Percentiles rank a stretch among this genome's conserved stretches.
These are phyloP conservation scores for Orthosia incerta DNA, from an alignment of 2,888 invertebrate species.

Conservation along the genomic window DNA sequence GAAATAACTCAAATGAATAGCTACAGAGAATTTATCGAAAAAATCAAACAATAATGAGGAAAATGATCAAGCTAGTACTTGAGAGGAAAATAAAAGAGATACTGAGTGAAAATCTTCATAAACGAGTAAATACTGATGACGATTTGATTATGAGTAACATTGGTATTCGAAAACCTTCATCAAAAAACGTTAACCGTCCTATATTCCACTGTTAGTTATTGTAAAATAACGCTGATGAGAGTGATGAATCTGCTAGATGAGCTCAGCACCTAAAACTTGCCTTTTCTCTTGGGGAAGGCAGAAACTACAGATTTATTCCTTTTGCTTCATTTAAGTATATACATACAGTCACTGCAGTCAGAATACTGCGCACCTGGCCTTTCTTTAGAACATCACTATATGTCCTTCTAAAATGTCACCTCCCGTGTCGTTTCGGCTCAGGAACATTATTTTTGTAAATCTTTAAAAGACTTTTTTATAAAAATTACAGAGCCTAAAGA, in stretches of 20 bases:
- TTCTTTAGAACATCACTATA: too few relatives aligned
- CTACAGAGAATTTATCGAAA: slow-evolving; percentile 26
- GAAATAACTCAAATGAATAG: slow-evolving; percentile 14
- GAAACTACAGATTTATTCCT: too few relatives aligned
- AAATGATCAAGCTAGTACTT: slow-evolving; percentile 39
- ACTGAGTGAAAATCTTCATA: slow-evolving; percentile 33
- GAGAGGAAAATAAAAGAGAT: slow-evolving; percentile 37
- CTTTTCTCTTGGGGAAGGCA: too few relatives aligned
- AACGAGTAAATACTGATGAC: slow-evolving; percentile 16
- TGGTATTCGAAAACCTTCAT: slow-evolving; percentile 12
- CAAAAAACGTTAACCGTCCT: neutral
- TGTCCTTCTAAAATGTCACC: too few relatives aligned
- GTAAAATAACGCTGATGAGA: slow-evolving; percentile 2
- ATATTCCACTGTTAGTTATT: neutral
- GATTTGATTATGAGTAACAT: slow-evolving; percentile 23
- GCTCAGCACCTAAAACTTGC: neutral
- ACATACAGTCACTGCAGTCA: too few relatives aligned
- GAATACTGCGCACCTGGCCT: too few relatives aligned
- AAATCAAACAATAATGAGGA: slow-evolving; percentile 12
- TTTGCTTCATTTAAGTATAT: too few relatives aligned
- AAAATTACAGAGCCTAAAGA: too few relatives aligned
- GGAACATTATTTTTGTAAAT: too few relatives aligned
- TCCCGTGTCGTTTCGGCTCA: too few relatives aligned
- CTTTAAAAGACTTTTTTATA: too few relatives aligned
- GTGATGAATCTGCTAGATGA: neutral